These are phyloP conservation scores for Epizoanthus rinbou DNA, from an alignment of 92 coral and sea anemone genomes.

Conservation along the genomic window DNA sequence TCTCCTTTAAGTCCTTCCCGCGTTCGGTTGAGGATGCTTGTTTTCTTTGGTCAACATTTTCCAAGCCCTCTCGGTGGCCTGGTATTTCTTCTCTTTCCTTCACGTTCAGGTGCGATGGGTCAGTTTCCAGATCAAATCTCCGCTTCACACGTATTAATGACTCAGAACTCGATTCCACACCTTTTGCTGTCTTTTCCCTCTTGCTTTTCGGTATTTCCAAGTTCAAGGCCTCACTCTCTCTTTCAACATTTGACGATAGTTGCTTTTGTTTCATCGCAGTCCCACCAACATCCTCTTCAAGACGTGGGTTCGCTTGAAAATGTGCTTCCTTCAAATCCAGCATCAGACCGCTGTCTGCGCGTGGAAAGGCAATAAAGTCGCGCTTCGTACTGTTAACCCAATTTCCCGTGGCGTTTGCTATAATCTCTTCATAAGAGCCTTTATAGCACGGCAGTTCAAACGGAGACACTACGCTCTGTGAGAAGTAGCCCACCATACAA, in stretches of 20 bases:
- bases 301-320: background rate
- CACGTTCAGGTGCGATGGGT: background rate
- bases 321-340: background rate
- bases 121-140: background rate
- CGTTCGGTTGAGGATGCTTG: constrained; percentile 1
- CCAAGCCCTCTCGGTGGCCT: background rate
- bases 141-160: background rate
- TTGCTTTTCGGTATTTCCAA: background rate
- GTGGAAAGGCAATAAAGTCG: background rate
- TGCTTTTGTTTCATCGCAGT: background rate
- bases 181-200: background rate
- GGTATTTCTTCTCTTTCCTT: background rate
- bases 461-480: constrained; percentile 86
- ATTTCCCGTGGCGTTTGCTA: background rate
- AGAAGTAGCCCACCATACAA: constrained; percentile 74
- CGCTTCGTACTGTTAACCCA: constrained; percentile 8
- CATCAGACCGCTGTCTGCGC: background rate
- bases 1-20: constrained; percentile 5
- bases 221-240: background rate
- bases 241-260: background rate
- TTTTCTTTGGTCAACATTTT: background rate
- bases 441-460: constrained; percentile 81
- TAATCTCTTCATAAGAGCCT: constrained; percentile 38
- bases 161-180: background rate
- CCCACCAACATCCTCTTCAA: background rate